Evolutionary conservation across 2,888 invertebrate genomes (phyloP), one percentile per base, ranked within the genome.

Genomic region (Isotomurus palustris): DNA sequence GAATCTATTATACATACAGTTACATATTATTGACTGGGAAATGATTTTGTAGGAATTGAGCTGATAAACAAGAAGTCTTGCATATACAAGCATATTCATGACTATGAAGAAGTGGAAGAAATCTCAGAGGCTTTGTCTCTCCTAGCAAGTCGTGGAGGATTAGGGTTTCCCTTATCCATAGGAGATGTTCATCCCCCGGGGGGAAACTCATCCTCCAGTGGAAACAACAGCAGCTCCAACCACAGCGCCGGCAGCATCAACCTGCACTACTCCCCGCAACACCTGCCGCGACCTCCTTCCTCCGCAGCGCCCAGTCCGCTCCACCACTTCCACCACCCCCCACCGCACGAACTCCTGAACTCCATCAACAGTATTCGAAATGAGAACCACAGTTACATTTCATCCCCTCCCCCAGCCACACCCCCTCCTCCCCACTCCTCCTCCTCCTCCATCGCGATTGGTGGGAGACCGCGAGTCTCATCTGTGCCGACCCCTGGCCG

Each of bases 71-170:
- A 58, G 19, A 60, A 58, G 24, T 62, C 62, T 2, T 48, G 48
- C 56, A 43, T 65, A 27, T 65, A 57, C 52, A 57, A 62, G 38
- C 62, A 62, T 44, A 62, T 65, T n/a, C 62, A 60, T 44, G 62
- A 62, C 43, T 62, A 56, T 45, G 62, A 65, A 10, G 65, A 65
- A 45, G 62, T 65, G 0, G 57, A 43, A 2, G 65, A 62, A 55
- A 62, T 65, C 24, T 57, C 62, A 36, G 60, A 58, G 14, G 54
- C 62, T 10, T 54, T 65, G 24, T 60, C 57, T 52, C 56, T 62
- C 19, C 35, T 65, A 5, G 56, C 56, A 8, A 58, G 56, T 28
- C 56, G 47, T 44, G 55, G n/a, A 28, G 19, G 8, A 3, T n/a
- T 29, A 27, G 19, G 17, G 6, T 14, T 2, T 3, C 28, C 12